A percentile compares a stretch with the other conserved stretches of the same genome.
phyloP scores from a whole-genome alignment of 2,888 invertebrate genomes.

The Apamea epomidion region DNA sequence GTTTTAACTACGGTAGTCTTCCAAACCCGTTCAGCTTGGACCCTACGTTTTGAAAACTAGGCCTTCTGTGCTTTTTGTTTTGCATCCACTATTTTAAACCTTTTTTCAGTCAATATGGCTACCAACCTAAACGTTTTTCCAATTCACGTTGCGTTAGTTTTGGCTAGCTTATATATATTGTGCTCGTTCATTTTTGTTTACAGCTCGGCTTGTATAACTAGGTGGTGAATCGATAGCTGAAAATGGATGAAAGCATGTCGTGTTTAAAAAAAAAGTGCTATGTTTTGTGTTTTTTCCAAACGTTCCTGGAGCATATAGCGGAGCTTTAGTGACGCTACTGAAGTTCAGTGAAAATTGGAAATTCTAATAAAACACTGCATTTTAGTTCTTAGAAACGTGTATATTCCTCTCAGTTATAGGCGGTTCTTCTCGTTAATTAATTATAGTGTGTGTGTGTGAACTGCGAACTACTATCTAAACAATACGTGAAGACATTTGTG shows the following conservation, averaged over 20 bases:
- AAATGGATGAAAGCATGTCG: background rate
- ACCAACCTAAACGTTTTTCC: conserved; percentile 49
- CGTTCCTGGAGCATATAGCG: background rate
- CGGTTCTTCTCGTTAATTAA: conserved; percentile 32
- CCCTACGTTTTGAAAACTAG: background rate
- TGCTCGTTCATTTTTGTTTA: conserved; percentile 11
- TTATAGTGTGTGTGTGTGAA: conserved; percentile 13
- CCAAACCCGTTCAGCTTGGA: no score
- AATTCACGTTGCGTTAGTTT: conserved; percentile 52
- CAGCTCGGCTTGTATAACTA: background rate
- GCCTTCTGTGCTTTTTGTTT: conserved; percentile 32
- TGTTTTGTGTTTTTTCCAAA: background rate
- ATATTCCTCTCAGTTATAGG: background rate
- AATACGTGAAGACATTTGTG: conserved; percentile 39
- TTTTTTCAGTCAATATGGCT: conserved; percentile 30
- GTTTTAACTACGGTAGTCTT: background rate
- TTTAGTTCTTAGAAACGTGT: background rate
- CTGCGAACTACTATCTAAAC: conserved; percentile 27
- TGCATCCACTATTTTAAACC: background rate
- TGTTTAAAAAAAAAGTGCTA: background rate
- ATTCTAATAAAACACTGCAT: background rate
- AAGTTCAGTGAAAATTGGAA: background rate
- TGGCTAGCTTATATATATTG: conserved; percentile 17
- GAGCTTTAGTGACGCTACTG: background rate
- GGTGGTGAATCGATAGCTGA: background rate